These are phyloP conservation scores for Drosophila ercepeae DNA, from an alignment of 1,140 invertebrate genomes.

Conservation along the genomic window DNA sequence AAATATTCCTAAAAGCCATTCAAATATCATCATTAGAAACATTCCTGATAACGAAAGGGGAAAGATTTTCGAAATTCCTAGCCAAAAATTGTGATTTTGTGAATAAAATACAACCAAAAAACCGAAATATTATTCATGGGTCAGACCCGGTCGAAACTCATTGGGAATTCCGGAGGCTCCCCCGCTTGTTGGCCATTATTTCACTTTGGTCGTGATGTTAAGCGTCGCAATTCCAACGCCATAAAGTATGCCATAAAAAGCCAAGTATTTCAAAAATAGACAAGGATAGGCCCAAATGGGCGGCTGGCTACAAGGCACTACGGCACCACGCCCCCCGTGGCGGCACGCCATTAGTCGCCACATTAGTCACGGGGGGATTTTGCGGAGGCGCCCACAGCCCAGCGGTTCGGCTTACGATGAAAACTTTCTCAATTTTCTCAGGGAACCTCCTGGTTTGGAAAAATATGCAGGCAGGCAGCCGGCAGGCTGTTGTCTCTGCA, in stretches of 20 bases:
- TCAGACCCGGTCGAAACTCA: constrained; percentile 36
- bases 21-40: constrained; percentile 6
- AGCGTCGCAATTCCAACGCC: constrained; percentile 67
- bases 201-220: constrained; percentile 49
- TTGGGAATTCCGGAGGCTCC: constrained; percentile 48
- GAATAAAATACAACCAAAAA: neutral
- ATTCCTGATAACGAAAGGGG: constrained; percentile 1
- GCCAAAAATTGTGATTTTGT: constrained; percentile 2
- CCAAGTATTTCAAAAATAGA: constrained; percentile 67
- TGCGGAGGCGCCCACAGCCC: constrained; percentile 21
- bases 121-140: constrained; percentile 20
- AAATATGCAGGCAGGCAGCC: constrained; percentile 42
- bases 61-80: constrained; percentile 33
- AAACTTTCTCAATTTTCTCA: constrained; percentile 69
- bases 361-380: constrained; percentile 75
- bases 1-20: too few species aligned
- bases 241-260: constrained; percentile 78
- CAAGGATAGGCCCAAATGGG: constrained; percentile 46
- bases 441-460: constrained; percentile 24
- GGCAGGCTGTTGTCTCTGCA: constrained; percentile 63
- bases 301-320: too few species aligned
- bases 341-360: constrained; percentile 71
- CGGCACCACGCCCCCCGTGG: constrained; percentile 15
- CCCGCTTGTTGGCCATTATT: neutral
- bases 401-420: neutral